These are phyloP conservation scores for Pygmarrhopalites habei DNA, from an alignment of 1,140 invertebrate species.

Conservation along the genomic window DNA sequence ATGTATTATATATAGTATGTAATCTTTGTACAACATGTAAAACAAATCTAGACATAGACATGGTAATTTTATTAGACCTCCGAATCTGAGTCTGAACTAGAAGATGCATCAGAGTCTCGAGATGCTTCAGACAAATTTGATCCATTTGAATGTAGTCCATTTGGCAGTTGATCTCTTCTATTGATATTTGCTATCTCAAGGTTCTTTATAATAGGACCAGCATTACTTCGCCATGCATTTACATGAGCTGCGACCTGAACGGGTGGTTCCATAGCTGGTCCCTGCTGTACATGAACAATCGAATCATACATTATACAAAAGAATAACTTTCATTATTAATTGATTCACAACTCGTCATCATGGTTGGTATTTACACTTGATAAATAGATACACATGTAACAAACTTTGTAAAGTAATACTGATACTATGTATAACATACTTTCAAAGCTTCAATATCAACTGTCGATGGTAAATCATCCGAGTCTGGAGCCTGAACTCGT, in stretches of 20 bases:
- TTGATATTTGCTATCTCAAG: neutral
- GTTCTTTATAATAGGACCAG: constrained; percentile 10
- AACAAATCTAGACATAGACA: neutral
- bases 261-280: neutral
- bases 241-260: constrained; percentile 13
- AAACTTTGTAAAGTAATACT: too few species aligned
- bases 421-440: too few species aligned
- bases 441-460: constrained; percentile 38
- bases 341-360: too few species aligned
- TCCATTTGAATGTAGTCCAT: constrained; percentile 18
- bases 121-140: constrained; percentile 26
- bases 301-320: too few species aligned
- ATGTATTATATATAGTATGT: neutral
- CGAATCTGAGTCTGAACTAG: constrained; percentile 8
- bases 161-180: constrained; percentile 8
- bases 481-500: constrained; percentile 14
- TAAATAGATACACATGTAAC: neutral
- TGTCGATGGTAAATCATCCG: constrained; percentile 31
- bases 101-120: constrained; percentile 12
- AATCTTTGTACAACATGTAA: neutral
- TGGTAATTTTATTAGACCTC: neutral
- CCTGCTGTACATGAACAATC: too few species aligned
- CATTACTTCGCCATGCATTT: constrained; percentile 27
- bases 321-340: too few species aligned
- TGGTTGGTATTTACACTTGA: neutral